Percentiles rank a stretch among this genome's conserved stretches.
Evolutionary conservation across 2,797 vertebrate genomes (phyloP).

Genomic region (Austrolebias charrua): DNA sequence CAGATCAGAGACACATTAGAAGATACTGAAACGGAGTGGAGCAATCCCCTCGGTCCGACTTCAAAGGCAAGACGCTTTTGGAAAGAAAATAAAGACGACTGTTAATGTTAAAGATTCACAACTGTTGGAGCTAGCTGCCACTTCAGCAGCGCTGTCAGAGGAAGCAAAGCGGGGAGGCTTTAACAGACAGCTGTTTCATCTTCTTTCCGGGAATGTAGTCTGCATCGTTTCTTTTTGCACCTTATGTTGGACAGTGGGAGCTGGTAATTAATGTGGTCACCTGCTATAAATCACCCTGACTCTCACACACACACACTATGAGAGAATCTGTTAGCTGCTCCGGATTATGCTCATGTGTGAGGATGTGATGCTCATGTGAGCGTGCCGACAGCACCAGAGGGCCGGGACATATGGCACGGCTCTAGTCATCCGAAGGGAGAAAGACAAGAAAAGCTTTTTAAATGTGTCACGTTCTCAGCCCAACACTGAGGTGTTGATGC

Average conservation of each 20-base stretch:
- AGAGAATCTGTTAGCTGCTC: slow-evolving; percentile 11
- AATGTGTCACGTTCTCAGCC: slow-evolving; percentile 25
- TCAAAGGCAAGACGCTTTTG: slow-evolving; percentile 66
- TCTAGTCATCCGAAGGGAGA: slow-evolving; percentile 13
- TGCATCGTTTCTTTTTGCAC: slow-evolving; percentile 27
- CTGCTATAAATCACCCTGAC: slow-evolving; percentile 43
- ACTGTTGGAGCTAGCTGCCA: slow-evolving; percentile 48
- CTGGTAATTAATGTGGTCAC: slow-evolving; percentile 62
- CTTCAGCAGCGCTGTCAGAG: slow-evolving; percentile 50
- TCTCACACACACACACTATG: neutral
- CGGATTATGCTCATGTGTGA: slow-evolving; percentile 18
- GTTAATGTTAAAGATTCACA: slow-evolving; percentile 72
- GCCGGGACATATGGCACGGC: slow-evolving; percentile 20
- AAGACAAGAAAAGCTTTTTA: slow-evolving; percentile 1
- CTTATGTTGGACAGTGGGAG: slow-evolving; percentile 24
- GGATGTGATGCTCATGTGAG: slow-evolving; percentile 8
- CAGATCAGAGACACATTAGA: slow-evolving; percentile 72
- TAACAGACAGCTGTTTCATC: neutral
- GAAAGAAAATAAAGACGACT: slow-evolving; percentile 68
- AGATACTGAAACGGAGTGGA: slow-evolving; percentile 63
- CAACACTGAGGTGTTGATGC: slow-evolving; percentile 15
- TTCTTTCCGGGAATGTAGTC: slow-evolving; percentile 27
- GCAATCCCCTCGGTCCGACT: slow-evolving; percentile 72
- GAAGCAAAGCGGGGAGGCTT: slow-evolving; percentile 3
- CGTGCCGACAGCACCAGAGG: slow-evolving; percentile 5